phyloP scores from a whole-genome alignment of 2,113 vertebrate species.

The Ariopsis seemanni region DNA sequence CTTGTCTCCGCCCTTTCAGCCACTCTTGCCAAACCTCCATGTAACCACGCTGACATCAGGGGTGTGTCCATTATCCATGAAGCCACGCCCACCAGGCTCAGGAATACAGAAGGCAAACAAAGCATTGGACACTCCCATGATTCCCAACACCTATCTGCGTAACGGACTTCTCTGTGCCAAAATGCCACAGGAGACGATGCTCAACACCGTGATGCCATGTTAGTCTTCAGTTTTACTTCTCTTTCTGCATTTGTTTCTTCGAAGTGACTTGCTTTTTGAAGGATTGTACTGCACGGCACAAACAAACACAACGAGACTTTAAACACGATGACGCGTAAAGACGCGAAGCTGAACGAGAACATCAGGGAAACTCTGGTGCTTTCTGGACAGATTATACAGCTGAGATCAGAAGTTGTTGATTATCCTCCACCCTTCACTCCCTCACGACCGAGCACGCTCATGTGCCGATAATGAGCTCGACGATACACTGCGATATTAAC shows the following conservation, averaged over 20 bases:
- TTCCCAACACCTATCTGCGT: not conserved
- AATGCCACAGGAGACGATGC: conserved; percentile 64
- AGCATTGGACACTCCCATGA: conserved; percentile 11
- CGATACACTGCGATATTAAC: not conserved
- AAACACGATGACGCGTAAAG: conserved; percentile 47
- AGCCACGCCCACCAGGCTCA: conserved; percentile 29
- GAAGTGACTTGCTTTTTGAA: conserved; percentile 75
- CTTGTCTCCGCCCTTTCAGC: conserved; percentile 59
- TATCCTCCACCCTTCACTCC: not conserved
- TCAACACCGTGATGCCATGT: conserved; percentile 50
- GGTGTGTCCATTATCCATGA: conserved; percentile 60
- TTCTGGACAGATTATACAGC: conserved; percentile 15
- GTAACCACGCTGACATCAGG: conserved; percentile 66
- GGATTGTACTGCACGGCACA: conserved; percentile 36
- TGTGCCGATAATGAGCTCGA: not conserved
- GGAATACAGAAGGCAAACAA: conserved; percentile 25
- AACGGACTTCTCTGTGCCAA: conserved; percentile 45
- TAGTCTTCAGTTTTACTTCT: conserved; percentile 51
- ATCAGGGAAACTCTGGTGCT: conserved; percentile 66
- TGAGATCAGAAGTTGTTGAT: not conserved
- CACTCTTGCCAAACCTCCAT: conserved; percentile 69
- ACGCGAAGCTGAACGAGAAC: conserved; percentile 42
- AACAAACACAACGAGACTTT: conserved; percentile 45
- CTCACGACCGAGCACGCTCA: not conserved
- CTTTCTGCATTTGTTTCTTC: conserved; percentile 68